A percentile compares a stretch with the other conserved stretches of the same genome.
Evolutionary conservation across 2,797 vertebrate species (phyloP).

Genomic region (Nannoperca obscura): DNA sequence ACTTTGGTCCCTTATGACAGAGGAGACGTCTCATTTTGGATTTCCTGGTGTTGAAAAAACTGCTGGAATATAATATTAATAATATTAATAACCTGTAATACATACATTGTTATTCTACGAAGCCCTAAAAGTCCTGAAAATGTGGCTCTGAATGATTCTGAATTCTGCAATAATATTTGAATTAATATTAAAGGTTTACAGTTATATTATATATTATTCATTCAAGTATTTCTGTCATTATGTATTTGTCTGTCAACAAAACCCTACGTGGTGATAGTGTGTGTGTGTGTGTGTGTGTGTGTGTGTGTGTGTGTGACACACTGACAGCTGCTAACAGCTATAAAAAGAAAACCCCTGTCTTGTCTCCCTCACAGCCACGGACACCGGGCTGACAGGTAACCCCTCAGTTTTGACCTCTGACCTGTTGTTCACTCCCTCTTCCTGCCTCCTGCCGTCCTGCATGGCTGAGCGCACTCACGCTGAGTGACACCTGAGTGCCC

Average conservation of each 20-base stretch:
- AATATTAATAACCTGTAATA: background rate
- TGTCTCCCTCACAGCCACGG: constrained; percentile 93
- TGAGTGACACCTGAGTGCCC: constrained; percentile 3
- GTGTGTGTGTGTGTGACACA: background rate
- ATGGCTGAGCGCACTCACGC: constrained; percentile 49
- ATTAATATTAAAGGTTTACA: too few species aligned
- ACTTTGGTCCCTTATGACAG: background rate
- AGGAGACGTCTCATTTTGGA: background rate
- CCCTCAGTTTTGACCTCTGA: constrained; percentile 47
- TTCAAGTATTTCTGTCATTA: too few species aligned
- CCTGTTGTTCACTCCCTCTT: constrained; percentile 9
- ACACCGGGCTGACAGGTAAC: constrained; percentile 98
- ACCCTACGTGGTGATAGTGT: too few species aligned
- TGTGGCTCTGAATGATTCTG: background rate
- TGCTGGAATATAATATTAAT: too few species aligned
- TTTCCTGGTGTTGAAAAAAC: background rate
- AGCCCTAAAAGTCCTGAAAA: background rate
- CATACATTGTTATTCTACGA: background rate
- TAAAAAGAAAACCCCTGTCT: constrained; percentile 66
- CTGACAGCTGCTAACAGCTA: constrained; percentile 25
- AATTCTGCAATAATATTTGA: too few species aligned
- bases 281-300: background rate
- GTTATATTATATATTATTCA: too few species aligned
- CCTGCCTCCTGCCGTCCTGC: constrained; percentile 36
- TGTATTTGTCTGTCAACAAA: too few species aligned